Conservation (phyloP, 1,140 invertebrate species). For the Psix sp. region DNA sequence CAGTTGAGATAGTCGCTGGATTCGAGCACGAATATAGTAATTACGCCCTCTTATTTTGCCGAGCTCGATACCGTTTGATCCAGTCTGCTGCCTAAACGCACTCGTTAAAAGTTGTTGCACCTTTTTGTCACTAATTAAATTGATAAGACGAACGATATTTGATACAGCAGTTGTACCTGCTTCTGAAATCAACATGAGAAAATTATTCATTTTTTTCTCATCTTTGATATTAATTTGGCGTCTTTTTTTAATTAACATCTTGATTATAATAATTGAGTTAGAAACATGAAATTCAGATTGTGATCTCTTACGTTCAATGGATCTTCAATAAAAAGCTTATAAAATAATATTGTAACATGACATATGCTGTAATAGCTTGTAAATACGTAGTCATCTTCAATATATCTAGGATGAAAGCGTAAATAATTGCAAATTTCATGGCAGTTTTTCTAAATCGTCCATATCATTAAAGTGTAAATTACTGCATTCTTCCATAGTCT, state of each 20-base stretch:
- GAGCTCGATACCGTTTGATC: slow-evolving; percentile 29
- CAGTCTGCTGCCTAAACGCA: slow-evolving; percentile 45
- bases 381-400: slow-evolving; percentile 3
- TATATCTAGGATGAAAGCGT: slow-evolving; percentile 5
- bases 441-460: slow-evolving; percentile 1
- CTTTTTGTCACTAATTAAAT: too few relatives aligned
- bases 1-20: slow-evolving; percentile 51
- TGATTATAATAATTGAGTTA: too few relatives aligned
- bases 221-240: too few relatives aligned
- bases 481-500: too few relatives aligned
- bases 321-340: too few relatives aligned
- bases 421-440: slow-evolving; percentile 14
- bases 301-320: too few relatives aligned
- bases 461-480: background rate
- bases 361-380: background rate
- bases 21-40: slow-evolving; percentile 54
- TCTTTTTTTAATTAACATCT: too few relatives aligned
- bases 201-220: too few relatives aligned
- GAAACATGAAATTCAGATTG: too few relatives aligned
- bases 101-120: slow-evolving; percentile 17
- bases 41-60: slow-evolving; percentile 41
- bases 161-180: too few relatives aligned
- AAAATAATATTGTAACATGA: slow-evolving; percentile 1
- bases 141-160: too few relatives aligned
- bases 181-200: too few relatives aligned